These are phyloP conservation scores for Suncus etruscus DNA, from an alignment of 2,113 vertebrate species.

Conservation along the genomic window DNA sequence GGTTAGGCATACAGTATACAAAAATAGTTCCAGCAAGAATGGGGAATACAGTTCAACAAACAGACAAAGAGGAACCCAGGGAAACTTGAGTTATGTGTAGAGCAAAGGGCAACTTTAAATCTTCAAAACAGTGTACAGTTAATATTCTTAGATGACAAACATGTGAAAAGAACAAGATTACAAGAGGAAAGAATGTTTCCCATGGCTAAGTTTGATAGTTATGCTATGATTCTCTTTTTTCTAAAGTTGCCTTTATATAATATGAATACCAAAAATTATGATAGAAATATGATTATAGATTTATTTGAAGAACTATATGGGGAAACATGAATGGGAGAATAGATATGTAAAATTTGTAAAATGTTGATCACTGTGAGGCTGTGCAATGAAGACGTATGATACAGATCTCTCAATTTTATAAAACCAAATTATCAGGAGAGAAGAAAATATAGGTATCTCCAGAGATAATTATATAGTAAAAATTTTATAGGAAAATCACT, in stretches of 20 bases:
- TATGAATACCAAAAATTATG: not conserved
- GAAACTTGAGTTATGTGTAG: not conserved
- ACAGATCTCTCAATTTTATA: not conserved
- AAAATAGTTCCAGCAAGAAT: not conserved
- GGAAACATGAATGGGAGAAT: not conserved
- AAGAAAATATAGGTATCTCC: no score
- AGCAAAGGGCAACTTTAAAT: not conserved
- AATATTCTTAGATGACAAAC: constrained; percentile 14
- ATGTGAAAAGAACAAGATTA: not conserved
- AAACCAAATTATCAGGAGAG: no score
- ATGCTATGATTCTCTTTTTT: not conserved
- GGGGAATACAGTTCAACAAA: not conserved
- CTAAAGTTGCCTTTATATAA: not conserved
- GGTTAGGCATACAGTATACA: not conserved
- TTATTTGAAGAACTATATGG: constrained; percentile 32
- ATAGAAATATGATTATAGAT: not conserved
- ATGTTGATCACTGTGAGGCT: constrained; percentile 8
- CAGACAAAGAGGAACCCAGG: not conserved
- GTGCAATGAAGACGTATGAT: not conserved
- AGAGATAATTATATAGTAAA: no score
- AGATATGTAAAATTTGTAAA: not conserved
- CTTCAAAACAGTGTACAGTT: not conserved
- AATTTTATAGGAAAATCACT: no score
- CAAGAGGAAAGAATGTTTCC: constrained; percentile 14
- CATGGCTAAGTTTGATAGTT: constrained; percentile 5